Evolutionary conservation across 2,113 vertebrate species (phyloP).

Genomic region (Nasalis larvatus): DNA sequence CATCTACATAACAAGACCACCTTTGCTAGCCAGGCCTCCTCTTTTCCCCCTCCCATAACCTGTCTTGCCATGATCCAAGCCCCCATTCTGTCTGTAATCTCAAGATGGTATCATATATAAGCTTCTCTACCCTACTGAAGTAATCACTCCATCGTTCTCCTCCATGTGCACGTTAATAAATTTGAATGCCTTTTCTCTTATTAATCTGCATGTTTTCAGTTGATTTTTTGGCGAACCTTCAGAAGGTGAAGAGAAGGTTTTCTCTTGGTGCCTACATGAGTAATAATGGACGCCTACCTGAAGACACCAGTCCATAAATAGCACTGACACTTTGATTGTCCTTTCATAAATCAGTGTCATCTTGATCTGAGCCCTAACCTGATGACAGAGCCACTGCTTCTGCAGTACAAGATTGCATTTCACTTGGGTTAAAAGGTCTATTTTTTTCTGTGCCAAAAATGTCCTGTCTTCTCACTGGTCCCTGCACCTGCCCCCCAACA

Average conservation of each 20-base stretch:
- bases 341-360: background rate
- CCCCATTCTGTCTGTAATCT: background rate
- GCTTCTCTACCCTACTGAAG: background rate
- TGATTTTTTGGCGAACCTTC: background rate
- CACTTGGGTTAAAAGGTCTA: background rate
- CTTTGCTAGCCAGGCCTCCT: background rate
- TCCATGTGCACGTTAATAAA: background rate
- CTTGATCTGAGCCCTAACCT: background rate
- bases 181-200: background rate
- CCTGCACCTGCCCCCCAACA: background rate
- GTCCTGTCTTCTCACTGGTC: background rate
- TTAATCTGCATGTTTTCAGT: background rate
- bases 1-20: background rate
- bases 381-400: background rate
- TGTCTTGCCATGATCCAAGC: background rate
- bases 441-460: background rate
- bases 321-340: background rate
- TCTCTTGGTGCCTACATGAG: background rate
- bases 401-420: background rate
- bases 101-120: background rate
- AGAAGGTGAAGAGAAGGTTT: background rate
- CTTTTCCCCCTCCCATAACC: background rate
- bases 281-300: background rate
- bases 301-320: background rate
- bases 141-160: background rate